phyloP scores from a whole-genome alignment of 1,140 invertebrate genomes.

The Zaprionus vittiger region DNA sequence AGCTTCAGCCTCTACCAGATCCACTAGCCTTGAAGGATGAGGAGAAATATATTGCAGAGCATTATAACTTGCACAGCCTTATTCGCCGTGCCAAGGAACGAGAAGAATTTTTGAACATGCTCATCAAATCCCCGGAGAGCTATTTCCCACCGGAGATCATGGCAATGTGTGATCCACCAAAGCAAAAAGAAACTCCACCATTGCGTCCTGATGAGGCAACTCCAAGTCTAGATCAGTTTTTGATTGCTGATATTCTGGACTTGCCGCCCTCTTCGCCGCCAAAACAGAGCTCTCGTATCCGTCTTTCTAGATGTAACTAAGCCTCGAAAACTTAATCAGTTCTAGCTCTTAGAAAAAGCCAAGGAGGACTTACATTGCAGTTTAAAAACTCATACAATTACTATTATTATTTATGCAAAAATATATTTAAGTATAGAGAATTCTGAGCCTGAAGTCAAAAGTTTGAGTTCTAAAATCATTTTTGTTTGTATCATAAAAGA shows the following conservation, averaged over 20 bases:
- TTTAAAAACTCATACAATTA: background rate
- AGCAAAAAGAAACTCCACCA: background rate
- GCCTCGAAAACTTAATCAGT: background rate
- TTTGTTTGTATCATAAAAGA: background rate
- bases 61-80: slow-evolving; percentile 41
- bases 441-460: background rate
- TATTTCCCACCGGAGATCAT: slow-evolving; percentile 57
- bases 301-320: slow-evolving; percentile 9
- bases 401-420: no score
- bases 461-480: background rate
- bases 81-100: slow-evolving; percentile 42
- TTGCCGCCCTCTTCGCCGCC: slow-evolving; percentile 59
- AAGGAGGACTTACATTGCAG: background rate
- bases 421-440: background rate
- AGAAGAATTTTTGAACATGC: slow-evolving; percentile 45
- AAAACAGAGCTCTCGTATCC: slow-evolving; percentile 22
- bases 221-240: slow-evolving; percentile 18
- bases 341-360: background rate
- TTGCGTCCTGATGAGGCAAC: background rate
- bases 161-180: slow-evolving; percentile 36
- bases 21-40: slow-evolving; percentile 12
- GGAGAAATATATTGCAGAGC: slow-evolving; percentile 39
- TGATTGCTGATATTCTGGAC: slow-evolving; percentile 33
- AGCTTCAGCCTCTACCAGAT: slow-evolving; percentile 5
- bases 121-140: slow-evolving; percentile 50